phyloP scores from a whole-genome alignment of 2,113 vertebrate genomes.

The Eleginops maclovinus region DNA sequence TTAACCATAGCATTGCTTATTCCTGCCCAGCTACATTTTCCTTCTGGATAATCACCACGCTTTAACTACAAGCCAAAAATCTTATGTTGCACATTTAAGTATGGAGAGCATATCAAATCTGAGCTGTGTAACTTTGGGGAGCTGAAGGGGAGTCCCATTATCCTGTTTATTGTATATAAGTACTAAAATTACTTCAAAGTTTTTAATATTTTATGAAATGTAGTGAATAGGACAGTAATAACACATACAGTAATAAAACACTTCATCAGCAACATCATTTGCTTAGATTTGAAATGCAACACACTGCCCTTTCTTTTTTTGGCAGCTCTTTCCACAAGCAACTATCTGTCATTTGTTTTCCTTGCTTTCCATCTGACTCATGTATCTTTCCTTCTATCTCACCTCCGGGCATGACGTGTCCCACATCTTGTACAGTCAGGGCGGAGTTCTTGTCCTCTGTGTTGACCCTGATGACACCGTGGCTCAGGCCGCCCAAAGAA shows the following conservation, averaged over 20 bases:
- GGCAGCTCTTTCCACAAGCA: constrained; percentile 1
- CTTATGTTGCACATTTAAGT: neutral
- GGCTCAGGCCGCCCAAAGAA: constrained; percentile 94
- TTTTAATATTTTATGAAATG: neutral
- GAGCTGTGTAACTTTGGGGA: neutral
- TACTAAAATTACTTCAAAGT: neutral
- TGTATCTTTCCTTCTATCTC: constrained; percentile 50
- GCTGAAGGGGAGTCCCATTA: neutral
- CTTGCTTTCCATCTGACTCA: neutral
- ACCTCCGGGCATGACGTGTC: constrained; percentile 99
- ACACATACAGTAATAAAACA: neutral
- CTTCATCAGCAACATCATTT: neutral
- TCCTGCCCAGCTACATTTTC: neutral
- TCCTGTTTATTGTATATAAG: neutral
- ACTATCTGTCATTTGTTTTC: neutral
- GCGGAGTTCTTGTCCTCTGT: constrained; percentile 98
- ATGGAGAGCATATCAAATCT: neutral
- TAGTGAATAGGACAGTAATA: neutral
- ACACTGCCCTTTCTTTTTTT: neutral
- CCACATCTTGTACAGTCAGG: constrained; percentile 96
- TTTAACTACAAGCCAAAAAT: neutral
- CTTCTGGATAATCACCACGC: neutral
- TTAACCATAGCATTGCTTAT: neutral
- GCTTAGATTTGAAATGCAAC: neutral
- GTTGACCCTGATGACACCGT: constrained; percentile 96